Conservation (phyloP, 2,888 invertebrate genomes). For the Drosophila borborema region DNA sequence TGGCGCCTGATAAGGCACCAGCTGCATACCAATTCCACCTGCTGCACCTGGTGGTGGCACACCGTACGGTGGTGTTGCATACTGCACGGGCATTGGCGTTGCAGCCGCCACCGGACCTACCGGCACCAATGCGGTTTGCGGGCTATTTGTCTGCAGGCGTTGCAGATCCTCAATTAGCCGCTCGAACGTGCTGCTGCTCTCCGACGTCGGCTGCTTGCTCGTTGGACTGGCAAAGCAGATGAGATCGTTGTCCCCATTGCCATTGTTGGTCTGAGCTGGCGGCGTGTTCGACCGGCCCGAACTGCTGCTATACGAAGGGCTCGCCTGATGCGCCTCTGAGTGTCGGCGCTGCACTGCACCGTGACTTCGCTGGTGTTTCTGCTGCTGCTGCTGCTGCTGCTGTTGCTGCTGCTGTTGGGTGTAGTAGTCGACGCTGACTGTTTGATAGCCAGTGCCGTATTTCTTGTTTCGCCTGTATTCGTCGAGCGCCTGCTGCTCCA, state of each 20-base stretch:
- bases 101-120: slow-evolving; percentile 72
- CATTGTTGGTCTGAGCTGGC: slow-evolving; percentile 53
- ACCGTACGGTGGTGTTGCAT: slow-evolving; percentile 45
- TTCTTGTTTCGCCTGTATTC: slow-evolving; percentile 89
- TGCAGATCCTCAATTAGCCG: slow-evolving; percentile 88
- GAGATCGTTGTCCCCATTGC: slow-evolving; percentile 87
- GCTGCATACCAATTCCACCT: slow-evolving; percentile 70
- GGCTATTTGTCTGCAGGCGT: slow-evolving; percentile 80
- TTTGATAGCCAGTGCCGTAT: slow-evolving; percentile 85
- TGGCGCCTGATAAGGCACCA: slow-evolving; percentile 80
- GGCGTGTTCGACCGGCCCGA: slow-evolving; percentile 75
- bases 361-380: slow-evolving; percentile 39
- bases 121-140: slow-evolving; percentile 74
- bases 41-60: slow-evolving; percentile 28
- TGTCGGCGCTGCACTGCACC: slow-evolving; percentile 70
- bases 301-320: slow-evolving; percentile 18
- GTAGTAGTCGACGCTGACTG: slow-evolving; percentile 45
- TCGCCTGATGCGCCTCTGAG: slow-evolving; percentile 66
- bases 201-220: slow-evolving; percentile 82
- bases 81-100: slow-evolving; percentile 44
- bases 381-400: slow-evolving; percentile 23
- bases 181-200: slow-evolving; percentile 84
- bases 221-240: slow-evolving; percentile 90
- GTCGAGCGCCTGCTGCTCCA: slow-evolving; percentile 94
- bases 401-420: slow-evolving; percentile 51